Base-by-base conservation (phyloP, 1,140 invertebrate species). In the Lepeophtheirus salmonis region DNA sequence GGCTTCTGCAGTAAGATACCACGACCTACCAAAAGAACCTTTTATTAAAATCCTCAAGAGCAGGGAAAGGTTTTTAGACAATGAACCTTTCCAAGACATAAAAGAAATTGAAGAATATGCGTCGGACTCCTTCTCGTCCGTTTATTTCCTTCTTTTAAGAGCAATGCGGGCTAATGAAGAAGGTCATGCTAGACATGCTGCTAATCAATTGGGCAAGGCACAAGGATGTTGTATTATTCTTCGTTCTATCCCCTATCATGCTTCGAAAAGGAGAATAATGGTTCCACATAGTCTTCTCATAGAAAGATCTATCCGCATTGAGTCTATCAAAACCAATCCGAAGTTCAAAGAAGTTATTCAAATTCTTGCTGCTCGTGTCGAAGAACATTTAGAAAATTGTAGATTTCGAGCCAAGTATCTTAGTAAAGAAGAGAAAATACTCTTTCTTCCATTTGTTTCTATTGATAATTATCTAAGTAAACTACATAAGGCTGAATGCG, bases 111-210 rank as follows among this genome's bases (percentile, higher is more conserved):
- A 54, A 14, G 20, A 20, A n/a, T 54, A 54, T 20, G 52, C 52
- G 14, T n/a, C 18, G 2, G 52, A 54, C 16, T 20, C 52, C 3
- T 54, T 54, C 13, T 54, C 52, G 2, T 21, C 18, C 17, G 23
- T 54, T 24, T 21, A 54, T 20, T 54, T 20, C 23, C 10, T 54
- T 17, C 52, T 54, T 12, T 13, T 54, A 13, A 18, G 18, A 16
- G 20, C 18, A 14, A 14, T 54, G 52, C 20, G 23, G 2, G 1
- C 52, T 18, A n/a, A 54, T 1, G 18, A 54, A 23, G 21, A 20
- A 21, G 52, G 52, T 54, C 52, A 54, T 24, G 52, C 52, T 23
- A 14, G 52, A 23, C 52, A 54, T 20, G 52, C 52, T 2, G 18
- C 23, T 2, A 54, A 54, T 24, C 52, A 54, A 20, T 54, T 54